Base-by-base conservation (phyloP, 1,140 invertebrate species). In the Mycetomoellerius zeteki region DNA sequence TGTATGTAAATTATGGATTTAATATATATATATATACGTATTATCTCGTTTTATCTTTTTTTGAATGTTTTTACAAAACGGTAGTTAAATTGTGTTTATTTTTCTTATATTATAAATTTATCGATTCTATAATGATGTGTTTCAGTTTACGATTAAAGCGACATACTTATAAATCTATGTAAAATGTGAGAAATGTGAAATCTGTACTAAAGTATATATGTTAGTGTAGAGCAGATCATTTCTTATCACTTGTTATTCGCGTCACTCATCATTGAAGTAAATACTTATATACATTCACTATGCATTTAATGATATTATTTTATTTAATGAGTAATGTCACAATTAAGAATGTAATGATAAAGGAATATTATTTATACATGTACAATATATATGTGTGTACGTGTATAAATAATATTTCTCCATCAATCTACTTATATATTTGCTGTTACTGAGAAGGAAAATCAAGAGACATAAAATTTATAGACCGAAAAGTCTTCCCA, bases 401-500 rank as follows among this genome's bases (percentile, higher is more conserved):
- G 50, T 43, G 3, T 43, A 43, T 43, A 69, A 69, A 30, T 47
- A 52, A 81, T 56, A 81, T 54, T 71, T 54, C n/a, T 67, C 21
- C 14, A 67, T 80, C 8, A 71, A 24, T 50, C 10, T 8, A 10
- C 8, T 37, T 37, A 12, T 43, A 43, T 43, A 47, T 27, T 72
- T 75, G 21, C 2, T 5, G 30, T 47, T 73, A 30, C 21, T 62
- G 3, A 33, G 24, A 64, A 76, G 62, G 76, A 60, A 89, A 90
- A 62, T 54, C 33, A 37, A 73, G 43, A 37, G 24, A 72, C 27
- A 27, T 76, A 56, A 78, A 37, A 76, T 52, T 19, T 75, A 62
- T 82, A 21, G 16, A 30, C 52, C 43, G 12, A 58, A 64, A 80
- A 47, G 88, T 90, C 89, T 90, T 90, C 89, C 86, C 69, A 56